phyloP scores from a whole-genome alignment of 2,113 vertebrate genomes.

The Ptilonorhynchus violaceus region DNA sequence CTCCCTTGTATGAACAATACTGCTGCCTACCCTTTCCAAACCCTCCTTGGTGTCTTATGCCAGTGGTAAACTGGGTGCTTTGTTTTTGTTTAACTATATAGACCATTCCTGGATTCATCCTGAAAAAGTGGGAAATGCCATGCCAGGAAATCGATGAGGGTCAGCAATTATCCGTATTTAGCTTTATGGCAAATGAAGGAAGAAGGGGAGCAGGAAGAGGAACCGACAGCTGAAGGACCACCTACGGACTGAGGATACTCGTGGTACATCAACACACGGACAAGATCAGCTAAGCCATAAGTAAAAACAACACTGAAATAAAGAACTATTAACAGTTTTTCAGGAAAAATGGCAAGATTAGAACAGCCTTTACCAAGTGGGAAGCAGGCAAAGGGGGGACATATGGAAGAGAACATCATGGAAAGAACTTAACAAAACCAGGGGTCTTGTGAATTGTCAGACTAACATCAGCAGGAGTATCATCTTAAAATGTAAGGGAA shows the following conservation, averaged over 20 bases:
- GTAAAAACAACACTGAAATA: background rate
- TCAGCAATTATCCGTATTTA: background rate
- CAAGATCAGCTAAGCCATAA: background rate
- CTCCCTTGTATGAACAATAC: background rate
- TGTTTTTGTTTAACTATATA: background rate
- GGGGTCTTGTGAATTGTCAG: background rate
- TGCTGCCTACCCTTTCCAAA: background rate
- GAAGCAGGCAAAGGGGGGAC: background rate
- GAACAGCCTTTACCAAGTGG: background rate
- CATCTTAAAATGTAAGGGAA: background rate
- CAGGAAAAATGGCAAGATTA: background rate
- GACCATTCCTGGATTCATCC: background rate
- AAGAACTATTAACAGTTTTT: background rate
- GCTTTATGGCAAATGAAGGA: background rate
- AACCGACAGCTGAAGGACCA: background rate
- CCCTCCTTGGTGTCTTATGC: background rate
- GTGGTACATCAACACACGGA: background rate
- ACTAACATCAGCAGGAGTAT: background rate
- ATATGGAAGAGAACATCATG: background rate
- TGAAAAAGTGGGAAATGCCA: background rate
- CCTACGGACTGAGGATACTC: accelerated
- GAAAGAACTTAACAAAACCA: background rate
- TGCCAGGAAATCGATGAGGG: background rate
- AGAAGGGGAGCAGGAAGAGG: background rate
- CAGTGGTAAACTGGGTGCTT: background rate